phyloP scores from a whole-genome alignment of 2,113 vertebrate genomes.

The Phylloscopus trochiloides region DNA sequence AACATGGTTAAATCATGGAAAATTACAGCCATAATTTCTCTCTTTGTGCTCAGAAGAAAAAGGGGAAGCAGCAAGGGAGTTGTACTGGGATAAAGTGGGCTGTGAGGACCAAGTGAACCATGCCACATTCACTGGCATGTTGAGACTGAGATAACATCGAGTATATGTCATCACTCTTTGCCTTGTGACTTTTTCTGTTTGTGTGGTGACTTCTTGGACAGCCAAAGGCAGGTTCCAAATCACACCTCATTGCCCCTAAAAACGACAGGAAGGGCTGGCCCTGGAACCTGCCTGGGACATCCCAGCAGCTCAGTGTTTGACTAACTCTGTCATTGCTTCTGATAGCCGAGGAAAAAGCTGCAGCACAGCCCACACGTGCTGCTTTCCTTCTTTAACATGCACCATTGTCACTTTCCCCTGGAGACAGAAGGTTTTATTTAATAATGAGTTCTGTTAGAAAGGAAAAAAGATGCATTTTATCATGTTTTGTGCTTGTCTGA shows the following conservation, averaged over 20 bases:
- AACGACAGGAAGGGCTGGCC: fast-evolving
- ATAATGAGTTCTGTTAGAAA: background rate
- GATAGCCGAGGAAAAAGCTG: background rate
- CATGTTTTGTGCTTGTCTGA: background rate
- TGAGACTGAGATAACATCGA: background rate
- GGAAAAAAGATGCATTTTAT: background rate
- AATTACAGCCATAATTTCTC: background rate
- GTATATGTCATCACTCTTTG: background rate
- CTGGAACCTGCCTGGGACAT: background rate
- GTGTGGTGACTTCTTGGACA: background rate
- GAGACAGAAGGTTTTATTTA: background rate
- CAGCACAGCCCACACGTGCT: background rate
- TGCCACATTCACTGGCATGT: fast-evolving
- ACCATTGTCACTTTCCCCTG: background rate
- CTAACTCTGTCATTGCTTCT: background rate
- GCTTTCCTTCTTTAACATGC: background rate
- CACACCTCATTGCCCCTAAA: background rate
- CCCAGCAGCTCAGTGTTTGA: background rate
- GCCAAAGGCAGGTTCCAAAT: background rate
- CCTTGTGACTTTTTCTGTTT: background rate
- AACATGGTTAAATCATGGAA: background rate
- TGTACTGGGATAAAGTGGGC: background rate
- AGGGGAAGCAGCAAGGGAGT: background rate
- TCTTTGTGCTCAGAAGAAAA: background rate
- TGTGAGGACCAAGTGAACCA: background rate